These are phyloP conservation scores for Boulengeromyrus knoepffleri DNA, from an alignment of 2,113 vertebrate species.

Conservation along the genomic window DNA sequence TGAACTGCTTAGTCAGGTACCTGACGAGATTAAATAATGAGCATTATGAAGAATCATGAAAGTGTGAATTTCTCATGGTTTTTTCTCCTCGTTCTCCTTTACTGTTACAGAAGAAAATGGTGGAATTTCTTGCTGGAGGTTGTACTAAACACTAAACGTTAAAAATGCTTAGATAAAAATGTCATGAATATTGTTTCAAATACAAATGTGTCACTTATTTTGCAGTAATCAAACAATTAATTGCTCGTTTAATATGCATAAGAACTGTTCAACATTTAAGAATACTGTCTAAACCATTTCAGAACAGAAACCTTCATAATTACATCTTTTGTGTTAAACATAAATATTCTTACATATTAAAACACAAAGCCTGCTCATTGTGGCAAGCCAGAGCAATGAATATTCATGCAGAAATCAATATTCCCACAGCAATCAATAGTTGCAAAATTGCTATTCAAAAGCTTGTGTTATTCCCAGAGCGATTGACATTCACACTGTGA, in stretches of 20 bases:
- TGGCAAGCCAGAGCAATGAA: not conserved
- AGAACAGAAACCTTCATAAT: slow-evolving; percentile 29
- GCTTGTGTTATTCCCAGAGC: slow-evolving; percentile 4
- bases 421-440: slow-evolving; percentile 18
- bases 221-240: not conserved
- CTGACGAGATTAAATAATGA: slow-evolving; percentile 7
- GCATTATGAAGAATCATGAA: not conserved
- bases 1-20: not conserved
- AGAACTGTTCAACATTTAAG: slow-evolving; percentile 33
- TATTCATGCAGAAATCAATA: slow-evolving; percentile 12
- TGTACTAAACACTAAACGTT: not conserved
- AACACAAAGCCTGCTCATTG: not conserved
- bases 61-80: not conserved
- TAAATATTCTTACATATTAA: slow-evolving; percentile 5
- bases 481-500: slow-evolving; percentile 16
- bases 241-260: not conserved
- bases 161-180: not conserved
- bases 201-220: not conserved
- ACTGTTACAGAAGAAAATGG: not conserved
- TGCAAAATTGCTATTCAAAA: slow-evolving; percentile 16
- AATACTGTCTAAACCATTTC: slow-evolving; percentile 24
- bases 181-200: not conserved
- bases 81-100: not conserved
- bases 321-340: not conserved
- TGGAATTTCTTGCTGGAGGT: not conserved